Evolutionary conservation across 2,113 vertebrate genomes (phyloP).

Genomic region (Alexandromys fortis): DNA sequence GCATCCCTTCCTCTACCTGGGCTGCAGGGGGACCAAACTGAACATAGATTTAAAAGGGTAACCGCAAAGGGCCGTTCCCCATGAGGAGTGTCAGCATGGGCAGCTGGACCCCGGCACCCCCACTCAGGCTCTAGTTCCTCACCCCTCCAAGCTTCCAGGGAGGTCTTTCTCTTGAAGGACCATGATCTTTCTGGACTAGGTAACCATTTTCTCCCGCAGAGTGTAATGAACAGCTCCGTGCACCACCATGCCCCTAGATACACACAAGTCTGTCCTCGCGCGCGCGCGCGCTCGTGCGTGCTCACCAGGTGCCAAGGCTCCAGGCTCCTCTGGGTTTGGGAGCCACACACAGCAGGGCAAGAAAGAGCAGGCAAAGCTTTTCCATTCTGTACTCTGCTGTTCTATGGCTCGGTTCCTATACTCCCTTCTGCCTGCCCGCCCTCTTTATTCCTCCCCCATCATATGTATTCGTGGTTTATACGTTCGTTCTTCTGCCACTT

Average conservation of each 20-base stretch:
- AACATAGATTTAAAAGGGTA: background rate
- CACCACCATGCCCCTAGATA: too few relatives aligned
- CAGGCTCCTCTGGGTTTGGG: background rate
- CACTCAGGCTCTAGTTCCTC: background rate
- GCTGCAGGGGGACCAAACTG: background rate
- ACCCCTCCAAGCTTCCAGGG: too few relatives aligned
- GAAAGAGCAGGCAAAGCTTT: background rate
- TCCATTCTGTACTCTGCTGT: background rate
- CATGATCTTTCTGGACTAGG: background rate
- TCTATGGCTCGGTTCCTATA: background rate
- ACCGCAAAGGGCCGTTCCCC: accelerated
- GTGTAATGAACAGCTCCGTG: background rate
- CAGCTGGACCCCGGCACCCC: background rate
- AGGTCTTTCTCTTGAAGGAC: background rate
- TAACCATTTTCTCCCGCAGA: background rate
- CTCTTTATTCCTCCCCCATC: too few relatives aligned
- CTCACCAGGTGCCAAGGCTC: background rate
- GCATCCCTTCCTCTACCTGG: background rate
- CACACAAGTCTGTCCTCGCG: too few relatives aligned
- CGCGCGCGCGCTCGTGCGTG: too few relatives aligned
- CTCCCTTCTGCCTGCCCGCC: background rate
- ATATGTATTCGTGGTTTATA: accelerated
- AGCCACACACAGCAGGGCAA: too few relatives aligned
- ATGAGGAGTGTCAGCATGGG: background rate
- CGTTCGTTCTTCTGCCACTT: background rate